These are phyloP conservation scores for Suricata suricatta DNA, from an alignment of 2,113 vertebrate species.

Conservation along the genomic window DNA sequence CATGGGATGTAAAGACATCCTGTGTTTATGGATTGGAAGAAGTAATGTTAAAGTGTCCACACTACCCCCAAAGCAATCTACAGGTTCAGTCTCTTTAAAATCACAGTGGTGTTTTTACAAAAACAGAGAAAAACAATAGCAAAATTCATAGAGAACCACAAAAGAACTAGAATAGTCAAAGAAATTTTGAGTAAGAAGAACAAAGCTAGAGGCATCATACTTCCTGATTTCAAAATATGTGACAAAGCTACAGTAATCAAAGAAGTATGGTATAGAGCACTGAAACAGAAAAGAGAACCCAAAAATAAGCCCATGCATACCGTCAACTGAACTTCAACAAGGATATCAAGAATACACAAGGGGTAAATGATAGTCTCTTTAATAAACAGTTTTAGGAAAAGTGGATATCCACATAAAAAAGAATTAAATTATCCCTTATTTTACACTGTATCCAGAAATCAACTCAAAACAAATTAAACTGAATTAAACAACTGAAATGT, in stretches of 20 bases:
- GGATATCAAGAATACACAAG: not conserved
- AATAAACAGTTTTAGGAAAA: not conserved
- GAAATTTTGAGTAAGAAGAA: not conserved
- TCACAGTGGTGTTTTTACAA: not conserved
- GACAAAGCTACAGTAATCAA: not conserved
- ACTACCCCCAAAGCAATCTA: not conserved
- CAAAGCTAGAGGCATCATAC: not conserved
- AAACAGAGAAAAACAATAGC: not conserved
- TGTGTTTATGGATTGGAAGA: not conserved
- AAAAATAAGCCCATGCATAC: not conserved
- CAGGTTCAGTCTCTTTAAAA: not conserved
- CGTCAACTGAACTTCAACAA: not conserved
- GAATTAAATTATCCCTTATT: not conserved
- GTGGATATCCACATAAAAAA: not conserved
- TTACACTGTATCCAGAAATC: not conserved
- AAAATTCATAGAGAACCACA: not conserved
- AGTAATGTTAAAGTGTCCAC: not conserved
- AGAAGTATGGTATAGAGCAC: not conserved
- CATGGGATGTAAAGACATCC: not conserved
- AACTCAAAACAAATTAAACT: not conserved
- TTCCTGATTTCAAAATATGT: not conserved
- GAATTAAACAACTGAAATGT: not conserved
- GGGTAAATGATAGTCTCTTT: not conserved
- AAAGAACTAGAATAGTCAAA: not conserved
- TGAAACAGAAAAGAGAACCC: not conserved